Evolutionary conservation across 2,113 vertebrate species (phyloP).

Genomic region (Oplegnathus fasciatus): DNA sequence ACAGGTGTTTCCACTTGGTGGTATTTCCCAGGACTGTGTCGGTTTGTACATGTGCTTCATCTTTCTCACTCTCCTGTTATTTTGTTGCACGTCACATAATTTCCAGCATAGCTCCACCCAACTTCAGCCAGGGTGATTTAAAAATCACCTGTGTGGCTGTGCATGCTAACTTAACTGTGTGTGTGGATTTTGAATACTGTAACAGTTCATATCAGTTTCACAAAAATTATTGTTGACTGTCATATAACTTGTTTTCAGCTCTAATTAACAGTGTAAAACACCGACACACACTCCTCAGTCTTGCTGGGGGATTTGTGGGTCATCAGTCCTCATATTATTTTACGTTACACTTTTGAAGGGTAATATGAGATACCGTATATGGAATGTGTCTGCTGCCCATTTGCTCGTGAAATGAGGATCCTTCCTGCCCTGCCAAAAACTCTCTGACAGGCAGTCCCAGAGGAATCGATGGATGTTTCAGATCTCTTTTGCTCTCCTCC

Average conservation of each 20-base stretch:
- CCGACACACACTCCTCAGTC: not conserved
- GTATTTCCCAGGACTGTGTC: not conserved
- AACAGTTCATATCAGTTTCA: not conserved
- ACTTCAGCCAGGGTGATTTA: too few species aligned
- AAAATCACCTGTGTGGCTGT: not conserved
- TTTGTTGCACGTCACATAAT: not conserved
- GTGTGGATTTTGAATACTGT: not conserved
- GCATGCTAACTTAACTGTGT: not conserved
- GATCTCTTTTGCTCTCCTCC: conserved; percentile 1
- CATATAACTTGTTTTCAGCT: not conserved
- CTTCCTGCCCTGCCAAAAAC: conserved; percentile 9
- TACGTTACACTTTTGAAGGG: not conserved
- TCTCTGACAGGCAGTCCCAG: conserved; percentile 9
- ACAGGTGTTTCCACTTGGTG: not conserved
- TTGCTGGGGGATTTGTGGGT: conserved; percentile 1
- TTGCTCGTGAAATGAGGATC: conserved; percentile 28
- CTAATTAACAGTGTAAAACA: conserved; percentile 14
- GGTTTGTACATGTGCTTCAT: not conserved
- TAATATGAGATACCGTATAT: not conserved
- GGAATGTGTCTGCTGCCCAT: conserved; percentile 18
- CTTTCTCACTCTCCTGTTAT: not conserved
- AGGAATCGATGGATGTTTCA: not conserved
- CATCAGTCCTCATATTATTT: conserved; percentile 9
- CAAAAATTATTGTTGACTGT: not conserved
- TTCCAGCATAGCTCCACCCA: too few species aligned